phyloP scores from a whole-genome alignment of 2,113 vertebrate species.

The Leucopsar rothschildi region DNA sequence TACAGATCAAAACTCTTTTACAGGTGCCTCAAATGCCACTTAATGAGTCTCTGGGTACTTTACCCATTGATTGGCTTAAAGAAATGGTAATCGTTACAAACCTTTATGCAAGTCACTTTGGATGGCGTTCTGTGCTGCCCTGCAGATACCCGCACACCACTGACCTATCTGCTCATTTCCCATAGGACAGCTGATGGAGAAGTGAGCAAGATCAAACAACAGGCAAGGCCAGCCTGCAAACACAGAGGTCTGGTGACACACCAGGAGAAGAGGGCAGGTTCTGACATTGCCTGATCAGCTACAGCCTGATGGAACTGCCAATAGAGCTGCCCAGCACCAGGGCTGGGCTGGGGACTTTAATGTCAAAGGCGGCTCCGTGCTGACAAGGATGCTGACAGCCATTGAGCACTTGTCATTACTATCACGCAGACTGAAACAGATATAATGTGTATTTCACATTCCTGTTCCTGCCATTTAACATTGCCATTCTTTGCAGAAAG shows the following conservation, averaged over 20 bases:
- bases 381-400: conserved; percentile 74
- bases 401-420: conserved; percentile 71
- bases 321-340: conserved; percentile 67
- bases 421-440: conserved; percentile 54
- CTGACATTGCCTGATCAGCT: conserved; percentile 69
- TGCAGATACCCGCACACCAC: conserved; percentile 51
- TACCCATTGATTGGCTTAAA: conserved; percentile 73
- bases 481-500: neutral
- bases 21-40: conserved; percentile 73
- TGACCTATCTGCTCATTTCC: conserved; percentile 61
- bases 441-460: conserved; percentile 42
- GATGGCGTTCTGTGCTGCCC: conserved; percentile 58
- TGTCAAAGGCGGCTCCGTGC: conserved; percentile 69
- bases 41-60: conserved; percentile 80
- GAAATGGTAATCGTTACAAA: conserved; percentile 75
- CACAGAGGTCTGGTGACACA: conserved; percentile 36
- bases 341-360: conserved; percentile 65
- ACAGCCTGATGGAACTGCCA: conserved; percentile 77
- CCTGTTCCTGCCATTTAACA: conserved; percentile 55
- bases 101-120: conserved; percentile 65
- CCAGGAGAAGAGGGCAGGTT: conserved; percentile 26
- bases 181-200: conserved; percentile 49
- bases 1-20: conserved; percentile 69
- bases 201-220: conserved; percentile 58
- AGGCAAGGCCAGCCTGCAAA: conserved; percentile 48